phyloP scores from a whole-genome alignment of 2,113 vertebrate genomes.

The Malaclemys terrapin region DNA sequence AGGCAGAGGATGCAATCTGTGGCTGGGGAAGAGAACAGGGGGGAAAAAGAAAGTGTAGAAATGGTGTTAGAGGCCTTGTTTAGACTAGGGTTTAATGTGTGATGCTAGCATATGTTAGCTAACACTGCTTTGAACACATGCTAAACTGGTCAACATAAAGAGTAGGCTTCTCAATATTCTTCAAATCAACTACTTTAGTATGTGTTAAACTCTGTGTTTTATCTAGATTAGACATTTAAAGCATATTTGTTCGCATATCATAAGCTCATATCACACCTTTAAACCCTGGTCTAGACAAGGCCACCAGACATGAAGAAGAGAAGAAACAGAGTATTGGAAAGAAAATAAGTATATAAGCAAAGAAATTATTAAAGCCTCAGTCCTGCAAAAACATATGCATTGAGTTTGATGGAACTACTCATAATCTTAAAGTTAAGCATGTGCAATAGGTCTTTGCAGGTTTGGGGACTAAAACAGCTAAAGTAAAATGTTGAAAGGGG shows the following conservation, averaged over 20 bases:
- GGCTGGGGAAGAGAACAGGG: neutral
- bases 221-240: neutral
- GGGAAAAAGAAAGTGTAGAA: neutral
- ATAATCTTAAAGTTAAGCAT: neutral
- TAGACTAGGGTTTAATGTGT: neutral
- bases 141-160: neutral
- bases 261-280: neutral
- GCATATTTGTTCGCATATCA: accelerated
- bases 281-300: neutral
- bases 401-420: neutral
- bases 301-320: accelerated
- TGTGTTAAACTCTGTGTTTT: neutral
- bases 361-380: neutral
- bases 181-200: neutral
- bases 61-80: neutral
- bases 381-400: neutral
- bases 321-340: neutral
- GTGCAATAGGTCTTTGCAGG: neutral
- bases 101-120: accelerated
- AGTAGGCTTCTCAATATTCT: neutral
- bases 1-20: too few relatives aligned
- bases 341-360: neutral
- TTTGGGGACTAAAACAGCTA: neutral
- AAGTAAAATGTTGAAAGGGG: neutral
- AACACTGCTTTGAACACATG: neutral